These are phyloP conservation scores for Pseudorhombus dupliciocellatus DNA, from an alignment of 2,113 vertebrate genomes.

Conservation along the genomic window DNA sequence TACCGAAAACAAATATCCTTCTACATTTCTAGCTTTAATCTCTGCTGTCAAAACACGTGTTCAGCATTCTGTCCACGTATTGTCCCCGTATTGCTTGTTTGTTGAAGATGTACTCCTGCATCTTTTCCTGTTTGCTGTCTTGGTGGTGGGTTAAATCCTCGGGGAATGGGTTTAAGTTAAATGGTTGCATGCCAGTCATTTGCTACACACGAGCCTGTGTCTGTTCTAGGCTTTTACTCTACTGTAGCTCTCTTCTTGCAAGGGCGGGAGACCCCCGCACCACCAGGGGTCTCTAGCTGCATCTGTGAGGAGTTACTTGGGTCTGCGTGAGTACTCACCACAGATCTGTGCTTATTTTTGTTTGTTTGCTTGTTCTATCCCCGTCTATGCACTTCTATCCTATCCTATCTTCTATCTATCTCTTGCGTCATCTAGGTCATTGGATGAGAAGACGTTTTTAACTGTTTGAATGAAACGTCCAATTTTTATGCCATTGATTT, in stretches of 20 bases:
- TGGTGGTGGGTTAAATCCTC: conserved; percentile 17
- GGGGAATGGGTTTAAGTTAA: conserved; percentile 33
- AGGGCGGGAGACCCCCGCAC: conserved; percentile 96
- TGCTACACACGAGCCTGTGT: conserved; percentile 99
- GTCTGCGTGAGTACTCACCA: conserved; percentile 96
- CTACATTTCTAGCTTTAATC: too few relatives aligned
- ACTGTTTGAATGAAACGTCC: conserved; percentile 13
- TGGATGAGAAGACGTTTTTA: conserved; percentile 31
- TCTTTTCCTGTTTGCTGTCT: conserved; percentile 1
- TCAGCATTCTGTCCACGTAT: not conserved
- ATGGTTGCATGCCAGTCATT: conserved; percentile 88
- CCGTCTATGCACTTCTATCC: conserved; percentile 34
- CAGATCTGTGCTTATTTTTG: conserved; percentile 77
- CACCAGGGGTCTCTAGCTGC: conserved; percentile 97
- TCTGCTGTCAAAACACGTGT: too few relatives aligned
- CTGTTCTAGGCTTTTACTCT: conserved; percentile 96
- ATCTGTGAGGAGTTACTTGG: conserved; percentile 98
- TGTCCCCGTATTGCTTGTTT: not conserved
- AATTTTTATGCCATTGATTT: conserved; percentile 4
- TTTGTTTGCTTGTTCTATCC: conserved; percentile 46
- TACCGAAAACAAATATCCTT: too few relatives aligned
- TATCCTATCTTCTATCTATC: too few relatives aligned
- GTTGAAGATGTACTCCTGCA: not conserved
- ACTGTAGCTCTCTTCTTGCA: conserved; percentile 94
- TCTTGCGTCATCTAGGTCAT: conserved; percentile 33